Percentiles rank a stretch among this genome's conserved stretches.
Conservation (phyloP, 2,113 vertebrate species). For the Podarcis muralis region DNA sequence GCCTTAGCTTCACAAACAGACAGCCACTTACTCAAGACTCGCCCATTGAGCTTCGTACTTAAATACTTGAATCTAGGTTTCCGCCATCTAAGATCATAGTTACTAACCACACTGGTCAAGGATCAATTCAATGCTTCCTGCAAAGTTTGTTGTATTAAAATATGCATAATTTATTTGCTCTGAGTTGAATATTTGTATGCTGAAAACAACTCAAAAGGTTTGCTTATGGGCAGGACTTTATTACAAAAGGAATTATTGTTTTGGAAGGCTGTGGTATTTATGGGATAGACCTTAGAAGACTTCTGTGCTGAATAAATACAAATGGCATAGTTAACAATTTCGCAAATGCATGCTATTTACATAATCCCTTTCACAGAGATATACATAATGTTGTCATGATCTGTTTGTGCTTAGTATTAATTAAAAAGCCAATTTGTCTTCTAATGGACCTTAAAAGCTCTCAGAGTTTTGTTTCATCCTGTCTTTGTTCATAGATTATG, state of each 20-base stretch:
- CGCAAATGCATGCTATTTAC: conserved; percentile 53
- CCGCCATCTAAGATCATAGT: not conserved
- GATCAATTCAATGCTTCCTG: not conserved
- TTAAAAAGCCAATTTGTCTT: conserved; percentile 61
- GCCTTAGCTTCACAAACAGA: not conserved
- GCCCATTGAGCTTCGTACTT: not conserved
- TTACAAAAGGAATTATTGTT: conserved; percentile 31
- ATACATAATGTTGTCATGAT: conserved; percentile 53
- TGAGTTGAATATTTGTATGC: conserved; percentile 19
- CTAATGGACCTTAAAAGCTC: conserved; percentile 49
- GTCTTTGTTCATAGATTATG: conserved; percentile 24
- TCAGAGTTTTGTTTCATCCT: not conserved
- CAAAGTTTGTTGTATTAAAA: conserved; percentile 30
- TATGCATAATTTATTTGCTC: not conserved
- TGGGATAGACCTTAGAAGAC: conserved; percentile 22
- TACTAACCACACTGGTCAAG: not conserved
- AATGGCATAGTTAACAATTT: conserved; percentile 50
- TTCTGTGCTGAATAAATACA: conserved; percentile 40
- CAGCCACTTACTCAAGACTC: not conserved
- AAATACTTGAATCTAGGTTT: not conserved
- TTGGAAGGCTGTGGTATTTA: conserved; percentile 39
- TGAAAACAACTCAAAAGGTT: conserved; percentile 3
- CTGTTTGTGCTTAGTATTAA: conserved; percentile 54
- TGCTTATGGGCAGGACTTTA: conserved; percentile 35
- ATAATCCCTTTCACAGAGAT: conserved; percentile 56